Conservation (phyloP, 92 coral and sea anemone genomes). For the Muricea muricata region DNA sequence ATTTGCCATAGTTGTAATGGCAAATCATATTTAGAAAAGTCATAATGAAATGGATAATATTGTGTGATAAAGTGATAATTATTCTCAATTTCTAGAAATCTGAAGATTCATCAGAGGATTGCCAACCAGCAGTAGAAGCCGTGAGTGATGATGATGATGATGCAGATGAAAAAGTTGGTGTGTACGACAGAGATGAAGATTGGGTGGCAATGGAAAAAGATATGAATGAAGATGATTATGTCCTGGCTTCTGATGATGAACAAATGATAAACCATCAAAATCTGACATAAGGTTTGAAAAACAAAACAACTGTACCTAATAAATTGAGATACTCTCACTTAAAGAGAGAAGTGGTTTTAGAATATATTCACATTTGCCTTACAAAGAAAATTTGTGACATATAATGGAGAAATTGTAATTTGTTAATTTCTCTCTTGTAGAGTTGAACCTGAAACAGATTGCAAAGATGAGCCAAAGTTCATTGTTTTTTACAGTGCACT, state of each 20-base stretch:
- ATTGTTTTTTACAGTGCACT: conserved; percentile 1
- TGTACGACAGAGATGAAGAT: conserved; percentile 4
- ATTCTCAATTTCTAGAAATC: conserved; percentile 37
- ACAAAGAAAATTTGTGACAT: too few species aligned
- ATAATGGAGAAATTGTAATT: too few species aligned
- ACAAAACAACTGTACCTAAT: too few species aligned
- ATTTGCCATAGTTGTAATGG: too few species aligned
- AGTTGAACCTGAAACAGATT: background rate
- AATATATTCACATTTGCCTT: too few species aligned
- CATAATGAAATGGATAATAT: background rate
- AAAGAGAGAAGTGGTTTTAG: conserved; percentile 8
- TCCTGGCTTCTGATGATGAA: conserved; percentile 10
- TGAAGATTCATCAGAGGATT: conserved; percentile 30
- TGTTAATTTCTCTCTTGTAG: background rate
- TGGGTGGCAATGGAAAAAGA: conserved; percentile 32
- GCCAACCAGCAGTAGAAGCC: background rate
- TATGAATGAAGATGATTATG: conserved; percentile 9
- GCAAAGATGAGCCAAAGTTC: background rate
- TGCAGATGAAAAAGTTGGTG: conserved; percentile 3
- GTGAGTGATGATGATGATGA: background rate
- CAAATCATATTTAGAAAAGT: too few species aligned
- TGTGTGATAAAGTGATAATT: background rate
- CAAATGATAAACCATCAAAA: conserved; percentile 20
- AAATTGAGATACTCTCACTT: too few species aligned
- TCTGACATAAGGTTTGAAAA: conserved; percentile 9